These are phyloP conservation scores for Ypsolopha scabrella DNA, from an alignment of 2,888 invertebrate genomes.

Conservation along the genomic window DNA sequence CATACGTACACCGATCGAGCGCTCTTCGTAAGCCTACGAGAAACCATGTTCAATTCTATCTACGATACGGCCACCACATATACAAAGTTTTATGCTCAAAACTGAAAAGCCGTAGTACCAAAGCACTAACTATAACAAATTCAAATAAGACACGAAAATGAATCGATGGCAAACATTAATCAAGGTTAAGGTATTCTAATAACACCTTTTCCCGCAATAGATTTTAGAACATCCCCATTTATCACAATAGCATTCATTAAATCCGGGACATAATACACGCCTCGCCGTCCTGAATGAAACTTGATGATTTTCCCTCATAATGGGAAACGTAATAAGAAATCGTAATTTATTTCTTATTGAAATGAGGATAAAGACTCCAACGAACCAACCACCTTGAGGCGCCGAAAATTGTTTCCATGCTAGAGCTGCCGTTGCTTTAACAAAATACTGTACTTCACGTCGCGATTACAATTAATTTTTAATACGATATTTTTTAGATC, in stretches of 20 bases:
- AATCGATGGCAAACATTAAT: neutral
- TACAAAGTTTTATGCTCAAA: too few relatives aligned
- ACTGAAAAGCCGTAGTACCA: too few relatives aligned
- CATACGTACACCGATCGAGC: too few relatives aligned
- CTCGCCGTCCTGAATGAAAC: conserved; percentile 41
- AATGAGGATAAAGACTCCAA: conserved; percentile 58
- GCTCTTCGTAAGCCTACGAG: too few relatives aligned
- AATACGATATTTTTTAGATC: too few relatives aligned
- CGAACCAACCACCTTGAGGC: conserved; percentile 23
- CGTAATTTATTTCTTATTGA: conserved; percentile 69
- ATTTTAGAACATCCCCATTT: conserved; percentile 7
- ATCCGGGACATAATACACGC: conserved; percentile 18
- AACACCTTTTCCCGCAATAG: neutral
- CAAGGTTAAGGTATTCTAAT: neutral
- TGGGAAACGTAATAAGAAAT: conserved; percentile 68
- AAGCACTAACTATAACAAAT: too few relatives aligned
- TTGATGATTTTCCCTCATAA: conserved; percentile 58
- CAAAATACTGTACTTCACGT: too few relatives aligned
- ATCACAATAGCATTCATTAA: conserved; percentile 8
- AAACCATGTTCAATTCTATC: too few relatives aligned
- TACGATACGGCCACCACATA: too few relatives aligned
- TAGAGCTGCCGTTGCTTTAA: too few relatives aligned
- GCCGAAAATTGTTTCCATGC: conserved; percentile 48
- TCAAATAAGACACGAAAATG: too few relatives aligned
- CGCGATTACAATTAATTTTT: too few relatives aligned